Conservation (phyloP, 2,888 invertebrate species). For the Drosophila flavopinicola region DNA sequence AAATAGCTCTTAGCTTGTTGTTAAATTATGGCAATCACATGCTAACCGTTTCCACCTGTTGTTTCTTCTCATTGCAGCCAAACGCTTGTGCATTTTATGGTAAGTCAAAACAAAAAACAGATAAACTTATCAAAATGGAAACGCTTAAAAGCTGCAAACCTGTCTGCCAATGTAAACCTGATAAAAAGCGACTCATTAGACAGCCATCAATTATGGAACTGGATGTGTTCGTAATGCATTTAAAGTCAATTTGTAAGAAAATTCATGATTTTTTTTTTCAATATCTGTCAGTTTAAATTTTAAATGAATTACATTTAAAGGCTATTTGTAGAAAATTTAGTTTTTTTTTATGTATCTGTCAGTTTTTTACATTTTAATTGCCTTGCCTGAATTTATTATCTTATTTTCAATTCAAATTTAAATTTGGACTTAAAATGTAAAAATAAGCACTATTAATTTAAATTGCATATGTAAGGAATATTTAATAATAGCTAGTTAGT, state of each 20-base stretch:
- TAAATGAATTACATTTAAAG: not conserved
- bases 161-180: not conserved
- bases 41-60: conserved; percentile 45
- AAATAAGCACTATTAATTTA: too few species aligned
- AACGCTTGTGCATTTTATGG: conserved; percentile 62
- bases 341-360: not conserved
- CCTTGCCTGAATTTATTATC: too few species aligned
- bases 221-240: not conserved
- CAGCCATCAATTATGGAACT: conserved; percentile 3
- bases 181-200: conserved; percentile 18
- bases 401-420: conserved; percentile 4
- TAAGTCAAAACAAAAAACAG: conserved; percentile 49
- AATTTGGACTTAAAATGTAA: too few species aligned
- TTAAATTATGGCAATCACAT: not conserved
- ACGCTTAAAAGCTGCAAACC: not conserved
- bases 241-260: not conserved
- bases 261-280: too few species aligned
- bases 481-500: not conserved
- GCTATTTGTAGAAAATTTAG: not conserved
- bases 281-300: not conserved
- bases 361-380: not conserved
- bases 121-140: not conserved
- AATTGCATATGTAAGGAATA: not conserved
- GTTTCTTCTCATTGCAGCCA: conserved; percentile 50
- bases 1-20: not conserved